Base-by-base conservation (phyloP, 2,113 vertebrate genomes). In the Pipa parva region DNA sequence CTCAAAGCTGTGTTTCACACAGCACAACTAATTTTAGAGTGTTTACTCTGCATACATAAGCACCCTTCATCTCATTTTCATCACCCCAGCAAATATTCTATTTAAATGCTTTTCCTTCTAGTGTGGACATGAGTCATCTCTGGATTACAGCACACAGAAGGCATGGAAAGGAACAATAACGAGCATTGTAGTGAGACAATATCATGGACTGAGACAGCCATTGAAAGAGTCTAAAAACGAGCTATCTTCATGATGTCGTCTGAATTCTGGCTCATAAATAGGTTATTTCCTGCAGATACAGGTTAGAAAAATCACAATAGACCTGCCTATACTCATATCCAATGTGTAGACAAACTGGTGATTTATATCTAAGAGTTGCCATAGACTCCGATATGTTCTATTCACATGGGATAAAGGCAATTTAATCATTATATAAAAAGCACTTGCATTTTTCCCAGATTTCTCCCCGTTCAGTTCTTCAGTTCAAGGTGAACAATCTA, bases 51-150 rank as follows among this genome's bases (percentile, higher is more conserved):
- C 46, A 61, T 70, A 60, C 48, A 70, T 70, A 70, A 70, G 57
- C 66, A 36, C 56, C 52, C 59, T 70, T 45, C 66, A n/a, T 27
- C 36, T 37, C 49, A 60, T 54, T 36, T 49, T 22, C 54, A 22
- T 24, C 49, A 70, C 49, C 60, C 57, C 57, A 29, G 48, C 66
- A 45, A 18, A 29, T 42, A 29, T 22, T 52, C 66, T 70, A 54
- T 70, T 70, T 70, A 42, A 54, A 25, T 39, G 54, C n/a, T 61
- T 58, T 37, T 25, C 49, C 58, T 70, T 70, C 46, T 37, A 52
- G 56, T 70, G 66, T 70, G 27, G 46, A 70, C 33, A 42, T 70
- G 66, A 70, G n/a, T 70, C 66, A 70, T 70, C 49, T 61, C 21
- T 12, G 55, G 56, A 59, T 69, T 59, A 54, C 48, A 54, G 57